Evolutionary conservation across 2,113 vertebrate species (phyloP).

Genomic region (zebrafish (Danio rerio)): GRCz12tu NC_133181.1:2993501-2994000

Average conservation of each 20-base stretch:
- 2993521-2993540: conserved; percentile 44
- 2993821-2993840: conserved; percentile 75
- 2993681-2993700: conserved; percentile 96
- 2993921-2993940: conserved; percentile 94
- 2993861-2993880: conserved; percentile 74
- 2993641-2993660: conserved; percentile 73
- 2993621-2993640: conserved; percentile 77
- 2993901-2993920: conserved; percentile 75
- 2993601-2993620: conserved; percentile 66
- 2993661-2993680: conserved; percentile 76
- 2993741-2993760: conserved; percentile 76
- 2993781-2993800: conserved; percentile 73
- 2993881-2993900: conserved; percentile 76
- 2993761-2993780: conserved; percentile 95
- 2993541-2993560: conserved; percentile 47
- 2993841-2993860: conserved; percentile 95
- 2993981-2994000: too few relatives aligned
- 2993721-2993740: conserved; percentile 74
- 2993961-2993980: too few relatives aligned
- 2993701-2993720: conserved; percentile 73
- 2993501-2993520: conserved; percentile 3
- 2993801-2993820: conserved; percentile 75
- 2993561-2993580: conserved; percentile 14
- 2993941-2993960: too few relatives aligned
- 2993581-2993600: conserved; percentile 29